Base-by-base conservation (phyloP, 2,888 invertebrate species). In the Papilio demoleus region DNA sequence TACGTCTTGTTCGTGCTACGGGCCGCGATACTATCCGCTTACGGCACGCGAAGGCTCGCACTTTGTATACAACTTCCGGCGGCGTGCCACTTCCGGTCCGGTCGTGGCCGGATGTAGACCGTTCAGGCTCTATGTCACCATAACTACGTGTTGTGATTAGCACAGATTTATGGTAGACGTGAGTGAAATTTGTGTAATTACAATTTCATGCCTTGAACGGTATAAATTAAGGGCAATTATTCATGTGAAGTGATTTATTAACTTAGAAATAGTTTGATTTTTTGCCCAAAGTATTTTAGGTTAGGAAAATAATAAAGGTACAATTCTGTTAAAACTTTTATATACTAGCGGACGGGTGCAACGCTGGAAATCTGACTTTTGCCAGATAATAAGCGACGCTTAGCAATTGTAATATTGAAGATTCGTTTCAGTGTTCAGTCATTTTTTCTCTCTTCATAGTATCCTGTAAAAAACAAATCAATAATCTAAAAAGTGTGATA, bases 31-130 rank as follows among this genome's bases (percentile, higher is more conserved):
- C 68, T 73, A 75, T 74, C 74, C 71, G 70, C 61, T 14, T 9
- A 67, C 72, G 73, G 82, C 90, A 90, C 91, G 90, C 90, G 86
- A 91, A 88, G 88, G 85, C 90, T 90, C 86, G 84, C 88, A 88
- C 88, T 90, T 90, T 90, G 90, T 90, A 88, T 88, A 89, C 90
- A 86, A 88, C 90, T 88, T 88, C 88, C 88, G 86, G 82, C 71
- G 73, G 76, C 74, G 83, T 83, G 81, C 78, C 79, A 78, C 80
- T 80, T 79, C 83, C 84, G 82, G 80, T 77, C 77, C 83, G 83
- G 84, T 82, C 86, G 79, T 78, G 80, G 74, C 86, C 87, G 88
- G 89, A 89, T 80, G 86, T 79, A 61, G 75, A 81, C 81, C 83
- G 87, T 88, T 85, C 83, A 81, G 82, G 87, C 82, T 85, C 86